Conservation (phyloP, 2,888 invertebrate species). For the Tineola bisselliella region DNA sequence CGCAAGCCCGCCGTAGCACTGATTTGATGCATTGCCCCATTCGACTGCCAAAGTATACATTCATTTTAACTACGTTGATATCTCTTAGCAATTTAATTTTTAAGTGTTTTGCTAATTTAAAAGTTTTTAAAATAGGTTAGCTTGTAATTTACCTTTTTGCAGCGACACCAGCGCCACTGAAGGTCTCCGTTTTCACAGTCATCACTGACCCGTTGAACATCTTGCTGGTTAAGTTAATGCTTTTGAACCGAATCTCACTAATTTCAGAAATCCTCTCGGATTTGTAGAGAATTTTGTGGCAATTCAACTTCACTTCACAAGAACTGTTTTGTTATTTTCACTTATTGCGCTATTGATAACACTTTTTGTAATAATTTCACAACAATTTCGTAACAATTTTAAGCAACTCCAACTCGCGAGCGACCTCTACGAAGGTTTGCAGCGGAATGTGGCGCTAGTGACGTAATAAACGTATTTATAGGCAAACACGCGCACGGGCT, state of each 20-base stretch:
- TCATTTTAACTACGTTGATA: background rate
- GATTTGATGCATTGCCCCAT: constrained; percentile 62
- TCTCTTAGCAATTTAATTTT: background rate
- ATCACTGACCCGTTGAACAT: constrained; percentile 59
- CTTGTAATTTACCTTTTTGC: constrained; percentile 49
- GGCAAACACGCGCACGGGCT: constrained; percentile 28
- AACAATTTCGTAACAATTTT: constrained; percentile 29
- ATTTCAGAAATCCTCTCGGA: constrained; percentile 33
- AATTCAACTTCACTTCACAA: constrained; percentile 28
- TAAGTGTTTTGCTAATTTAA: background rate
- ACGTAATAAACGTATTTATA: constrained; percentile 30
- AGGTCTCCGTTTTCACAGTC: constrained; percentile 53
- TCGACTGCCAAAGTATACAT: constrained; percentile 43
- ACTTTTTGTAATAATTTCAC: constrained; percentile 12
- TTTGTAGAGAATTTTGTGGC: constrained; percentile 30
- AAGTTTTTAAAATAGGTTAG: background rate
- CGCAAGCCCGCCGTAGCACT: constrained; percentile 62
- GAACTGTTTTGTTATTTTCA: constrained; percentile 15
- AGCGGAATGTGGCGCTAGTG: constrained; percentile 29
- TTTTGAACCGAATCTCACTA: constrained; percentile 42
- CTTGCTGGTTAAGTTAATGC: constrained; percentile 39
- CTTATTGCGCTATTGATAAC: background rate
- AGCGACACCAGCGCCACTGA: constrained; percentile 56
- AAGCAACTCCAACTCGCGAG: constrained; percentile 29
- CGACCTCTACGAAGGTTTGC: constrained; percentile 25